These are phyloP conservation scores for Cathartes aura DNA, from an alignment of 2,113 vertebrate genomes.

Conservation along the genomic window DNA sequence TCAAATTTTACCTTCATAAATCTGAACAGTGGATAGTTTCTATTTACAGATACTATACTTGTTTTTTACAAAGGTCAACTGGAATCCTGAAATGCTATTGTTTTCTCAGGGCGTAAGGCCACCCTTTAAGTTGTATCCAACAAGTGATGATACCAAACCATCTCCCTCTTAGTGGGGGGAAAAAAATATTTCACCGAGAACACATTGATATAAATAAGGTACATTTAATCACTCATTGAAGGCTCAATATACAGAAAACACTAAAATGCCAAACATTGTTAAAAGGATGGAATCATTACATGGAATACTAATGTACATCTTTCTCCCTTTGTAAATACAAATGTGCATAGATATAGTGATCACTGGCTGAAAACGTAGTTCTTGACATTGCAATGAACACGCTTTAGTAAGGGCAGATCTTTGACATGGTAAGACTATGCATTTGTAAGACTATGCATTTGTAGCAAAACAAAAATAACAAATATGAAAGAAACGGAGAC, in stretches of 20 bases:
- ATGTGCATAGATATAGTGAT: not conserved
- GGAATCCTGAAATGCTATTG: not conserved
- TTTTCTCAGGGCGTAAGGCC: not conserved
- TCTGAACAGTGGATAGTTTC: not conserved
- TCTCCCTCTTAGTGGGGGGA: not conserved
- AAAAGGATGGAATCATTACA: not conserved
- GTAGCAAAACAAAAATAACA: not conserved
- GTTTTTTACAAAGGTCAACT: not conserved
- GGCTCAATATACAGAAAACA: not conserved
- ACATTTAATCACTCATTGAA: conserved; percentile 33
- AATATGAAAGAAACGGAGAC: not conserved
- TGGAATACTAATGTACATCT: not conserved
- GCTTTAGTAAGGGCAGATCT: not conserved
- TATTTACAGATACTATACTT: not conserved
- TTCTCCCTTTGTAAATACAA: not conserved
- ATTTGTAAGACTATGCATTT: not conserved
- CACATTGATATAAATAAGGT: not conserved
- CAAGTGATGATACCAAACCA: not conserved
- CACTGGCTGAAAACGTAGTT: not conserved
- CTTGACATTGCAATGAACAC: not conserved
- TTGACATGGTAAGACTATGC: not conserved
- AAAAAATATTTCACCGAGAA: not conserved
- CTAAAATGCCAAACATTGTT: not conserved
- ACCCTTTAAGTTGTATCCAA: not conserved
- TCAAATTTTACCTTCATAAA: not conserved